phyloP scores from a whole-genome alignment of 2,113 vertebrate genomes.

The Gallinago jamesoni region DNA sequence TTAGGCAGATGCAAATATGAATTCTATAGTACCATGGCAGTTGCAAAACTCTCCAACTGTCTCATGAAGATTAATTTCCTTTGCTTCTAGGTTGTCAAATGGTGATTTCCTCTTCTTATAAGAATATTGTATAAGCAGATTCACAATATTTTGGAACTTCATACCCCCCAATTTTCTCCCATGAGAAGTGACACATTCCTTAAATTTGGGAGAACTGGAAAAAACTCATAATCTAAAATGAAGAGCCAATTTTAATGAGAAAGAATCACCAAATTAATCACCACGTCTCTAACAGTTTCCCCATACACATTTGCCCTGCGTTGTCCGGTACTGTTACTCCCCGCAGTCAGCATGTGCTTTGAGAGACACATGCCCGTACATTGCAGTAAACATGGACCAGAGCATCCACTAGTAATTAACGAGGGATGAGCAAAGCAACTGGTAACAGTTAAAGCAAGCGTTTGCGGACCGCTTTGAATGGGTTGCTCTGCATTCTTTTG shows the following conservation, averaged over 20 bases:
- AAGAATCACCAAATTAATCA: not conserved
- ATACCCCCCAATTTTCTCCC: not conserved
- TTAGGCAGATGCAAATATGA: not conserved
- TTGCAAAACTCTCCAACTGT: not conserved
- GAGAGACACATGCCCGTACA: not conserved
- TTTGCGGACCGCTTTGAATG: not conserved
- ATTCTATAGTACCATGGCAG: not conserved
- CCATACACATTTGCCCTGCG: not conserved
- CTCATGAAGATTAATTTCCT: not conserved
- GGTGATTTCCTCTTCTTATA: not conserved
- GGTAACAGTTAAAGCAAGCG: not conserved
- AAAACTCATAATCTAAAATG: not conserved
- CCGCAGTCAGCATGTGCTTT: not conserved
- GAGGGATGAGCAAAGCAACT: not conserved
- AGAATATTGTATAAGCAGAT: not conserved
- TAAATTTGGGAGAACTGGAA: not conserved
- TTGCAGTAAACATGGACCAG: not conserved
- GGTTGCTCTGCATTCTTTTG: conserved; percentile 1
- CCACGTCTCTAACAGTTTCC: not conserved
- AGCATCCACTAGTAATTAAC: not conserved
- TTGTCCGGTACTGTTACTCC: not conserved
- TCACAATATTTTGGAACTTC: not conserved
- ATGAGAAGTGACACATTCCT: not conserved
- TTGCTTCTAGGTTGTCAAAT: not conserved
- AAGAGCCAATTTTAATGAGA: not conserved